Evolutionary conservation across 2,113 vertebrate species (phyloP).

Genomic region (Acrocephalus arundinaceus): DNA sequence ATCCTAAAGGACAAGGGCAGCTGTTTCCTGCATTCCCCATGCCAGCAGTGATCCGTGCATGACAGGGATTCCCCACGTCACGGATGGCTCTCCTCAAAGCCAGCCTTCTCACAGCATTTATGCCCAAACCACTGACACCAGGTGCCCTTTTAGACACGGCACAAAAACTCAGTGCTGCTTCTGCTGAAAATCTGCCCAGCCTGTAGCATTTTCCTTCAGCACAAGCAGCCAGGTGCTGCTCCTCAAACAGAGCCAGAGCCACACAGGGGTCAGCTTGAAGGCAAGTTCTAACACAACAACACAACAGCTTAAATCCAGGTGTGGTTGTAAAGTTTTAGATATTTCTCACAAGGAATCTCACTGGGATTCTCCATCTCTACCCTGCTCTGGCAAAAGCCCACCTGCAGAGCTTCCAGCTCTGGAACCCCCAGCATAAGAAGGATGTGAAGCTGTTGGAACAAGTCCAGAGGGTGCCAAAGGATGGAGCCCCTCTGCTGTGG

Average conservation of each 20-base stretch:
- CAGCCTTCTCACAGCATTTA: background rate
- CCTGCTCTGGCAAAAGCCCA: background rate
- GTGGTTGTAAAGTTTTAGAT: background rate
- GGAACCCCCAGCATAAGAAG: background rate
- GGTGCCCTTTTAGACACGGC: background rate
- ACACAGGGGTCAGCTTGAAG: background rate
- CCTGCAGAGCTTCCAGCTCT: background rate
- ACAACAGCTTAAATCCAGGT: background rate
- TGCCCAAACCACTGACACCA: background rate
- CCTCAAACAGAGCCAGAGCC: background rate
- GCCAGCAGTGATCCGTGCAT: fast-evolving
- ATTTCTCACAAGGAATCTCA: background rate
- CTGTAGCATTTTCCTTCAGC: background rate
- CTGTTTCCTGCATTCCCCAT: background rate
- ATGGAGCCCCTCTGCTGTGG: background rate
- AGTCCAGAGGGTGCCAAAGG: background rate
- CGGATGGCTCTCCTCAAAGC: background rate
- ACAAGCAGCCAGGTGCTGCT: background rate
- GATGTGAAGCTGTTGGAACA: background rate
- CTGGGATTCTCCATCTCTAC: background rate
- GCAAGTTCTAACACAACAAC: background rate
- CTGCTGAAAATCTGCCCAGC: background rate
- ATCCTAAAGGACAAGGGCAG: fast-evolving
- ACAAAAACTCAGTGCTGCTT: background rate
- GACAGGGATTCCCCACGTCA: background rate